These are phyloP conservation scores for Etheostoma nigrum DNA, from an alignment of 2,797 vertebrate genomes.

Conservation along the genomic window DNA sequence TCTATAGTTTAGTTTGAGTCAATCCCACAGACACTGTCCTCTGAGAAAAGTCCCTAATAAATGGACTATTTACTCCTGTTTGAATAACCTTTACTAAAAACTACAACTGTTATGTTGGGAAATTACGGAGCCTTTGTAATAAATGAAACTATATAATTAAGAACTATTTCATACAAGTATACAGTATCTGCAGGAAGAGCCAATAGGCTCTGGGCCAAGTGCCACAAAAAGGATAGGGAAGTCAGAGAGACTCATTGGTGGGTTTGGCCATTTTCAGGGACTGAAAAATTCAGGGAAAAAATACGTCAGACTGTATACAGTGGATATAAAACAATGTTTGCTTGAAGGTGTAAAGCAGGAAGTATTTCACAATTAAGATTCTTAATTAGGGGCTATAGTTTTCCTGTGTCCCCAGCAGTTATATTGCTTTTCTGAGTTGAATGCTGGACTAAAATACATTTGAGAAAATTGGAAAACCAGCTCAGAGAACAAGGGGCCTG, in stretches of 20 bases:
- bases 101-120: not conserved
- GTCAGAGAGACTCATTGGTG: not conserved
- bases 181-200: not conserved
- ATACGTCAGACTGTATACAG: not conserved
- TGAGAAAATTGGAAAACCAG: conserved; percentile 12
- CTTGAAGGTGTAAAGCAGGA: not conserved
- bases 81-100: not conserved
- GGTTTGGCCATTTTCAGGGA: not conserved
- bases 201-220: not conserved
- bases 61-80: not conserved
- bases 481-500: conserved; percentile 5
- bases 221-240: not conserved
- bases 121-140: not conserved
- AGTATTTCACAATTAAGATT: not conserved
- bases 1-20: too few relatives aligned
- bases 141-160: not conserved
- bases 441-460: conserved; percentile 18
- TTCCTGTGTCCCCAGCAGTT: not conserved
- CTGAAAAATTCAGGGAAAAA: not conserved
- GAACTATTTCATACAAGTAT: not conserved
- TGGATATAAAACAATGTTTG: not conserved
- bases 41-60: not conserved
- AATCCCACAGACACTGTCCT: too few relatives aligned
- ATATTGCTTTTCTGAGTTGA: conserved; percentile 23
- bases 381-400: not conserved